A percentile compares a stretch with the other conserved stretches of the same genome.
Conservation (phyloP, 1,140 invertebrate species). For the Cepaea nemoralis region DNA sequence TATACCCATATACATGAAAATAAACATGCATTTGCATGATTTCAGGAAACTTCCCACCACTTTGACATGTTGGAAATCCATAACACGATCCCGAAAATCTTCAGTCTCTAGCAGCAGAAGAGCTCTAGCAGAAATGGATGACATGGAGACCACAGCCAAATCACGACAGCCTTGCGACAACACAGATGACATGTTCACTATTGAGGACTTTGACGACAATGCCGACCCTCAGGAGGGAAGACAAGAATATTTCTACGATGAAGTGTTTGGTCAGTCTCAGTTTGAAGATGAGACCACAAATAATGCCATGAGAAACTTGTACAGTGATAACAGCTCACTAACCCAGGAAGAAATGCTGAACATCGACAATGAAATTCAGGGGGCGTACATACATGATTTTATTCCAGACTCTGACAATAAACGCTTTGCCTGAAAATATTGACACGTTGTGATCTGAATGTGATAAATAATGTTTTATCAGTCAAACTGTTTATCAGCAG, state of each 20-base stretch:
- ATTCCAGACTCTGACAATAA: not conserved
- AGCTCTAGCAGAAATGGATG: constrained; percentile 23
- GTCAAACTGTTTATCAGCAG: no score
- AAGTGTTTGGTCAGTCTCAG: constrained; percentile 36
- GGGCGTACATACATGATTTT: not conserved
- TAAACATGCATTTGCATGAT: no score
- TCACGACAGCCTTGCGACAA: no score
- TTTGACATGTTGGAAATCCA: not conserved
- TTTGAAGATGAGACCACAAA: constrained; percentile 37
- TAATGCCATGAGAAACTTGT: constrained; percentile 24
- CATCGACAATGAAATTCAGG: constrained; percentile 20
- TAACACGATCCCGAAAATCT: constrained; percentile 2
- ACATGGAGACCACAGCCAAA: not conserved
- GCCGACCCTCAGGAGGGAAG: not conserved
- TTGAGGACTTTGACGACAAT: constrained; percentile 16
- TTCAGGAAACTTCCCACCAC: constrained; percentile 11
- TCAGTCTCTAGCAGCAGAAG: constrained; percentile 37
- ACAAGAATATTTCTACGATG: constrained; percentile 40
- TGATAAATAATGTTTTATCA: no score
- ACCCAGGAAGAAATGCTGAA: constrained; percentile 19
- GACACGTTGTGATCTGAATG: no score
- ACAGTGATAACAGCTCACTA: not conserved
- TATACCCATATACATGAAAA: no score
- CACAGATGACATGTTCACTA: constrained; percentile 24
- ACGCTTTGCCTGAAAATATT: no score